Conservation (phyloP, 2,113 vertebrate species). For the Silurus meridionalis region DNA sequence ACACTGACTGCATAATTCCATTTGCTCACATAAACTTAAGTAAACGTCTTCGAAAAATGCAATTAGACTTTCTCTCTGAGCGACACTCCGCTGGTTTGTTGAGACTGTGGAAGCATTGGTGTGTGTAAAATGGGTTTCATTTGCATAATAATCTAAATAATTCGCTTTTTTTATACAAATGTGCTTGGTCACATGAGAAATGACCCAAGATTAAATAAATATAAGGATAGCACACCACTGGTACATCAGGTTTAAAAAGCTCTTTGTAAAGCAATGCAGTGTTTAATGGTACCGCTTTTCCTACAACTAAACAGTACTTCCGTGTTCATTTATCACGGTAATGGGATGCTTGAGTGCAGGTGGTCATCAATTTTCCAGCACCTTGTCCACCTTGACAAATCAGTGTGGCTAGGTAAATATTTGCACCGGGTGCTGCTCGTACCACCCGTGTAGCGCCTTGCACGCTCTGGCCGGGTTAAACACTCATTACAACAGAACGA, state of each 20-base stretch:
- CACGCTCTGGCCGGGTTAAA: slow-evolving; percentile 42
- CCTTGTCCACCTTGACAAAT: slow-evolving; percentile 50
- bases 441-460: slow-evolving; percentile 41
- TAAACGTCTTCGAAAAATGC: background rate
- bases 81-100: background rate
- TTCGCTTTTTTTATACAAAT: background rate
- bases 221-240: background rate
- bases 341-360: slow-evolving; percentile 37
- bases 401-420: slow-evolving; percentile 50
- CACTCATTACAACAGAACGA: slow-evolving; percentile 36
- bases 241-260: background rate
- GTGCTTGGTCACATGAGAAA: background rate
- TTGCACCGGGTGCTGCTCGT: slow-evolving; percentile 42
- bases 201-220: background rate
- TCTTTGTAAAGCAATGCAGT: background rate
- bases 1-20: background rate
- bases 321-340: slow-evolving; percentile 27
- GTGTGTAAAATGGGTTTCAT: background rate
- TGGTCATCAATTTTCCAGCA: slow-evolving; percentile 40
- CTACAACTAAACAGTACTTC: background rate
- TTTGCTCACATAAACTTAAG: background rate
- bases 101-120: background rate
- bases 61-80: background rate
- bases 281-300: background rate
- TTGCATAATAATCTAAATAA: background rate